Percentiles rank a stretch among this genome's conserved stretches.
These are phyloP conservation scores for Trichogramma dendrolimi DNA, from an alignment of 2,888 invertebrate species.

Conservation along the genomic window DNA sequence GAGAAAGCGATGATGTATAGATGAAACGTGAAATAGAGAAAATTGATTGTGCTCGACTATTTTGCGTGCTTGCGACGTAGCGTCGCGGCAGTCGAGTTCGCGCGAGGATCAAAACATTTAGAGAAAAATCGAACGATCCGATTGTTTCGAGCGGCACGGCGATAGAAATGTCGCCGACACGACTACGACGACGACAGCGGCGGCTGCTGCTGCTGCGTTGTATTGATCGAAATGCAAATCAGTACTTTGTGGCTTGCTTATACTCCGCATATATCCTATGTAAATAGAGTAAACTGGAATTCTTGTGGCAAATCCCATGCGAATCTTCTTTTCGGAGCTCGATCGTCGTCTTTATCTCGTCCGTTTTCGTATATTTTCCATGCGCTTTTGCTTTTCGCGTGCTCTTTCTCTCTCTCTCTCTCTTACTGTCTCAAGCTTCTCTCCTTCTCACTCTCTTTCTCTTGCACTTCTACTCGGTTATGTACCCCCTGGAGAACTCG, in stretches of 20 bases:
- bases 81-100: too few relatives aligned
- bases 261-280: slow-evolving; percentile 18
- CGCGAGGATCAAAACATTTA: background rate
- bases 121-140: slow-evolving; percentile 46
- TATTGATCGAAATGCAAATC: slow-evolving; percentile 28
- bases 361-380: too few relatives aligned
- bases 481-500: too few relatives aligned
- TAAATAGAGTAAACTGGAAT: slow-evolving; percentile 17
- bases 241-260: slow-evolving; percentile 17
- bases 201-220: slow-evolving; percentile 16
- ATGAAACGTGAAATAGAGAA: too few relatives aligned
- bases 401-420: slow-evolving; percentile 12
- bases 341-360: too few relatives aligned
- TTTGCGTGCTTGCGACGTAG: too few relatives aligned
- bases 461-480: background rate
- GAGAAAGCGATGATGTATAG: too few relatives aligned
- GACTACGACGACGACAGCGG: too few relatives aligned
- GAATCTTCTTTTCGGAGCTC: slow-evolving; percentile 1
- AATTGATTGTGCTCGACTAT: too few relatives aligned
- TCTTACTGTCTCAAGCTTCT: background rate
- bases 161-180: too few relatives aligned
- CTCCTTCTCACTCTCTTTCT: background rate
- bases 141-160: slow-evolving; percentile 38
- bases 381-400: background rate
- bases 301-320: background rate